These are phyloP conservation scores for Sphaerophoria rueppellii DNA, from an alignment of 2,888 invertebrate genomes.

Conservation along the genomic window DNA sequence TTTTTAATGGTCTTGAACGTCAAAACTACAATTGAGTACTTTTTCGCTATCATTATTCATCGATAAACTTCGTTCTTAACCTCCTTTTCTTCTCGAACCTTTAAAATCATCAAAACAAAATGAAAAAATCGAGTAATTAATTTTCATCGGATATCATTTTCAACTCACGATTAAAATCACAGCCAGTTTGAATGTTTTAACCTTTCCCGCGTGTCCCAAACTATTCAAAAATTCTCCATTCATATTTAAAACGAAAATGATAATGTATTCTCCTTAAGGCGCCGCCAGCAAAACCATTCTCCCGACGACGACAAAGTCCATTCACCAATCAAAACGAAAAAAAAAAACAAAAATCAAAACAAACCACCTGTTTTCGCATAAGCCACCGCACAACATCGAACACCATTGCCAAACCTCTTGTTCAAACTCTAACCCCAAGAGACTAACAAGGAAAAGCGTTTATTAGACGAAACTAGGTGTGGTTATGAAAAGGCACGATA, in stretches of 20 bases:
- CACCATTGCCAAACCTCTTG: constrained; percentile 20
- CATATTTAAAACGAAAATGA: neutral
- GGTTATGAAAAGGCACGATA: constrained; percentile 63
- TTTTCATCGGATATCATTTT: neutral
- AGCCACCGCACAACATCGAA: neutral
- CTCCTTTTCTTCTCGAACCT: neutral
- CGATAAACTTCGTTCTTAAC: too few species aligned
- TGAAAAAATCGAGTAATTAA: neutral
- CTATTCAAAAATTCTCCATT: neutral
- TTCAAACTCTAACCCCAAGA: neutral
- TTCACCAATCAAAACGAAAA: constrained; percentile 24
- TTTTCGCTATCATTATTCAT: too few species aligned
- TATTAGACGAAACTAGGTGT: constrained; percentile 55
- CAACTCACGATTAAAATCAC: neutral
- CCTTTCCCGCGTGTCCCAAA: constrained; percentile 6
- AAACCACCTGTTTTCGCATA: constrained; percentile 29
- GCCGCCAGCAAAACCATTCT: neutral
- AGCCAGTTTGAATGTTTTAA: neutral
- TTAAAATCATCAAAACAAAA: neutral
- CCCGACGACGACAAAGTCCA: neutral
- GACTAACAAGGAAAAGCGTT: constrained; percentile 44
- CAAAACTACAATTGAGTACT: too few species aligned
- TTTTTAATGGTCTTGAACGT: neutral
- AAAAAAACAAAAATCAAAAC: constrained; percentile 16
- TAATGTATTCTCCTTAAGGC: constrained; percentile 8